Evolutionary conservation across 2,113 vertebrate species (phyloP), one percentile per base, ranked within the genome.

Genomic region (Indicator maculatus): DNA sequence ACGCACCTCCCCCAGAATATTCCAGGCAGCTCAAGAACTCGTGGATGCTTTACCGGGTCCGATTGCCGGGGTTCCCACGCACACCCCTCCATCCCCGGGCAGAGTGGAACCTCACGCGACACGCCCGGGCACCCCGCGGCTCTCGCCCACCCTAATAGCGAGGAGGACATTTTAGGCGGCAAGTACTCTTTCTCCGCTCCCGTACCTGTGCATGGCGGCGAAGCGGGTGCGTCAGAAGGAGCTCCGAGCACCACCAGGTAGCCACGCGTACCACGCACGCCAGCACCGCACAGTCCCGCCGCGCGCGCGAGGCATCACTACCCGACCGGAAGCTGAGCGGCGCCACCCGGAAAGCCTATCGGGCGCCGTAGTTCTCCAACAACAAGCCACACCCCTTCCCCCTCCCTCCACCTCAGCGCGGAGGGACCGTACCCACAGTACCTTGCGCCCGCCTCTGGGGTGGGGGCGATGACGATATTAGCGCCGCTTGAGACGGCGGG

Each of bases 351-450:
- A 56, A n/a, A 17, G 83, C 33, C 82, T 85, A 26, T n/a, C 89
- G 97, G 97, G 95, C 95, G 74, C 5, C 74, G 97, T 96, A 97
- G 98, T 97, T 73, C 50, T 4, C 23, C 5, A 5, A 2, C 65
- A 4, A 7, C 7, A 26, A 9, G 11, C 20, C 47, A 10, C 47
- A 47, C 4, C 31, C 3, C 63, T 36, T 55, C 15, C 26, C 44
- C 75, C 3, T 13, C 7, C 61, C 17, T 5, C 31, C 20, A 15
- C 41, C 20, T 2, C 16, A 1, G 56, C 4, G 23, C 45, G 16
- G 30, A 18, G 39, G 56, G 55, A 41, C 33, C 23, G 41, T 75
- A 55, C 88, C 85, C 94, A 91, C 55, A 24, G 31, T 70, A 3
- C 91, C 58, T n/a, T 27, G 59, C 66, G 83, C 56, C 60, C 39